These are phyloP conservation scores for Ondatra zibethicus DNA, from an alignment of 2,113 vertebrate species.

Conservation along the genomic window DNA sequence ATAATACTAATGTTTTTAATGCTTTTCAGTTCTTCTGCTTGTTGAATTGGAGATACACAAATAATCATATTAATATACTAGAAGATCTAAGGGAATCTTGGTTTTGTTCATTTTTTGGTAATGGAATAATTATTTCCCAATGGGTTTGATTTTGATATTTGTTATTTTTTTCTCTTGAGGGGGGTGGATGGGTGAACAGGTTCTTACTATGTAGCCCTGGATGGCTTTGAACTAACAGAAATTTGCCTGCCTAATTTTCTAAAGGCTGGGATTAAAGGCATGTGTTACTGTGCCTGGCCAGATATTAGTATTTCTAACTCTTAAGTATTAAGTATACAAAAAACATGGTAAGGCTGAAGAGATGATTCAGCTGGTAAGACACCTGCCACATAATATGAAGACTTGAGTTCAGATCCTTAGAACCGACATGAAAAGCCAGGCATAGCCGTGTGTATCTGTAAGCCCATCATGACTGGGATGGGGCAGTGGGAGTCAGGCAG, in stretches of 20 bases:
- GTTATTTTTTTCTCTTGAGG: background rate
- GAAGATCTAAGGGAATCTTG: background rate
- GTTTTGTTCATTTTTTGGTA: background rate
- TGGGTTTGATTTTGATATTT: conserved; percentile 34
- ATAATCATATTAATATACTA: conserved; percentile 1
- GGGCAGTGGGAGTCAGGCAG: background rate
- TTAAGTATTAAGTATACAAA: background rate
- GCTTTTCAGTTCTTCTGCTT: background rate
- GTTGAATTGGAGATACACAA: conserved; percentile 6
- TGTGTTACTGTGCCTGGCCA: background rate
- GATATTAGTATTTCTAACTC: background rate
- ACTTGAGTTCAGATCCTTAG: background rate
- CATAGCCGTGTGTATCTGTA: background rate
- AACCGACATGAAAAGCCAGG: background rate
- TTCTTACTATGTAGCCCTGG: background rate
- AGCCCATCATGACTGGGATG: background rate
- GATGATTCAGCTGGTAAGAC: background rate
- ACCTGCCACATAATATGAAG: background rate
- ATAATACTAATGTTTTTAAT: conserved; percentile 36
- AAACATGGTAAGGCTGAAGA: background rate
- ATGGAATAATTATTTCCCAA: conserved; percentile 37
- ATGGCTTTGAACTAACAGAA: background rate
- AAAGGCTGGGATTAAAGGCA: background rate
- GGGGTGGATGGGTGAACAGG: background rate
- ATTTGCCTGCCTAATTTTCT: background rate